phyloP scores from a whole-genome alignment of 1,140 invertebrate species.

The Eurosta solidaginis region DNA sequence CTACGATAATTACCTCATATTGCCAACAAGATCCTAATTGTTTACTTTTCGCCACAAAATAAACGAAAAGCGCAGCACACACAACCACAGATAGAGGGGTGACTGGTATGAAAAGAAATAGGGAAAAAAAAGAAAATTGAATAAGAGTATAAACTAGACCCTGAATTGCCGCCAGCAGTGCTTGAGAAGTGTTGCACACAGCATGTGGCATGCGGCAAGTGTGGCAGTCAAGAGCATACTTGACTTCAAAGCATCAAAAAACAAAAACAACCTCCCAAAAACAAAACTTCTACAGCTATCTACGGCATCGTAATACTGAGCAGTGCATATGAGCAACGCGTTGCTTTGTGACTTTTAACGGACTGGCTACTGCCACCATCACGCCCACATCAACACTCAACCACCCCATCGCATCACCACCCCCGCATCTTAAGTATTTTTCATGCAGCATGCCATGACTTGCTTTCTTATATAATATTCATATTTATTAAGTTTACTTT shows the following conservation, averaged over 20 bases:
- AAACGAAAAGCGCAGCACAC: neutral
- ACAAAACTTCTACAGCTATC: neutral
- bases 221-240: slow-evolving; percentile 16
- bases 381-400: too few species aligned
- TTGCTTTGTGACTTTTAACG: slow-evolving; percentile 7
- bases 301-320: neutral
- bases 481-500: slow-evolving; percentile 24
- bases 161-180: neutral
- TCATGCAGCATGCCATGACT: neutral
- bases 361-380: neutral
- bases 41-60: slow-evolving; percentile 17
- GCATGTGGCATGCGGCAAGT: slow-evolving; percentile 17
- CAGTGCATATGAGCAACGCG: neutral
- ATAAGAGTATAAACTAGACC: too few species aligned
- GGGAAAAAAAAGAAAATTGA: too few species aligned
- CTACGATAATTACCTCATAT: slow-evolving; percentile 26
- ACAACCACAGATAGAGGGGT: neutral
- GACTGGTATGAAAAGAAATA: neutral
- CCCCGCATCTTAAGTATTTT: too few species aligned
- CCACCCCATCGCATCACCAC: too few species aligned
- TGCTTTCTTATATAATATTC: slow-evolving; percentile 10
- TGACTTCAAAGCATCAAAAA: slow-evolving; percentile 23
- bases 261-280: neutral
- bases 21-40: slow-evolving; percentile 18
- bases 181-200: slow-evolving; percentile 1